A percentile compares a stretch with the other conserved stretches of the same genome.
Conservation (phyloP, 2,888 invertebrate species). For the Polydrusus pterygomalis region DNA sequence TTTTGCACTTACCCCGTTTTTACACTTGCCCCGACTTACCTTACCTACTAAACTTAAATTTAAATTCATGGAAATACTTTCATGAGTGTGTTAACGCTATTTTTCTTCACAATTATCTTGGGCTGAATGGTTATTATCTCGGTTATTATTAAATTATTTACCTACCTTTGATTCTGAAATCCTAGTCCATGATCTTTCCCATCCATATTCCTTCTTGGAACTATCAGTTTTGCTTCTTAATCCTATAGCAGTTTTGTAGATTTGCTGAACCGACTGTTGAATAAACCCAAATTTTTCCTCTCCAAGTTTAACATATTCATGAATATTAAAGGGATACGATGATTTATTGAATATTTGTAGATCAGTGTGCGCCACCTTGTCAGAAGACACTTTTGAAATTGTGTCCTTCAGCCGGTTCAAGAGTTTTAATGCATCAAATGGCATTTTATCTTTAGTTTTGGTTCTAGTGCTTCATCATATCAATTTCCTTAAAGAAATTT, state of each 20-base stretch:
- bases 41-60: too few species aligned
- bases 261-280: conserved; percentile 33
- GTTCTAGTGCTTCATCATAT: too few species aligned
- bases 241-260: conserved; percentile 30
- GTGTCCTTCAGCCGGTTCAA: conserved; percentile 38
- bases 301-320: conserved; percentile 40
- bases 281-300: conserved; percentile 31
- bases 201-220: neutral
- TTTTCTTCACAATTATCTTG: too few species aligned
- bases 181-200: conserved; percentile 32
- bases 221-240: neutral
- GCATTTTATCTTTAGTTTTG: conserved; percentile 14
- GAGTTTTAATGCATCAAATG: conserved; percentile 44
- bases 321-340: conserved; percentile 23
- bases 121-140: too few species aligned
- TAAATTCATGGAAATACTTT: too few species aligned
- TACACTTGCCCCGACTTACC: too few species aligned
- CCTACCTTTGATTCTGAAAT: conserved; percentile 34
- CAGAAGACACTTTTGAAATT: conserved; percentile 31
- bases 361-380: conserved; percentile 37
- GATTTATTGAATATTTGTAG: conserved; percentile 36
- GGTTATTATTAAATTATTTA: too few species aligned
- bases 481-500: too few species aligned
- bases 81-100: too few species aligned
- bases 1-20: too few species aligned